Evolutionary conservation across 2,888 invertebrate genomes (phyloP).

Genomic region (Saturnia japonica): DNA sequence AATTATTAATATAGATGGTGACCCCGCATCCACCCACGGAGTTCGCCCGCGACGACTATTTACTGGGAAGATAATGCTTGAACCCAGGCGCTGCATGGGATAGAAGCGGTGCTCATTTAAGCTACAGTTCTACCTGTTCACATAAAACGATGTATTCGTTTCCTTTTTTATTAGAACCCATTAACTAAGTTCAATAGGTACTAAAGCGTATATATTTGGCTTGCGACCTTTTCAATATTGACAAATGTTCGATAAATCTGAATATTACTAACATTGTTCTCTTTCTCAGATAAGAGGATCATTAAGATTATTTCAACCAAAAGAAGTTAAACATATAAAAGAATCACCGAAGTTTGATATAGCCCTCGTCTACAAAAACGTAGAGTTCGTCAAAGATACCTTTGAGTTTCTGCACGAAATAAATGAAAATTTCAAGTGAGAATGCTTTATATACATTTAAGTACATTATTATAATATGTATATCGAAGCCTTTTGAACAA

Average conservation of each 20-base stretch:
- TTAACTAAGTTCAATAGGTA: no score
- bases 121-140: no score
- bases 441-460: neutral
- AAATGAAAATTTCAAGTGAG: constrained; percentile 67
- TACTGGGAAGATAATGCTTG: no score
- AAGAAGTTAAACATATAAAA: constrained; percentile 61
- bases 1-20: no score
- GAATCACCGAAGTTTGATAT: constrained; percentile 63
- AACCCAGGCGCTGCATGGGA: no score
- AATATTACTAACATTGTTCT: constrained; percentile 23
- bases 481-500: neutral
- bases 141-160: no score
- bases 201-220: neutral
- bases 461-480: no score
- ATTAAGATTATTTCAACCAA: constrained; percentile 61
- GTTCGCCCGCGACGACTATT: no score
- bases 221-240: neutral
- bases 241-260: neutral
- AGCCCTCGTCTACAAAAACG: constrained; percentile 61
- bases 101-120: no score
- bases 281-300: constrained; percentile 64
- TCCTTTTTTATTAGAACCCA: no score
- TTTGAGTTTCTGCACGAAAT: constrained; percentile 46
- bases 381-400: constrained; percentile 57
- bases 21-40: no score